Base-by-base conservation (phyloP, 1,140 invertebrate species). In the Maconellicoccus hirsutus region DNA sequence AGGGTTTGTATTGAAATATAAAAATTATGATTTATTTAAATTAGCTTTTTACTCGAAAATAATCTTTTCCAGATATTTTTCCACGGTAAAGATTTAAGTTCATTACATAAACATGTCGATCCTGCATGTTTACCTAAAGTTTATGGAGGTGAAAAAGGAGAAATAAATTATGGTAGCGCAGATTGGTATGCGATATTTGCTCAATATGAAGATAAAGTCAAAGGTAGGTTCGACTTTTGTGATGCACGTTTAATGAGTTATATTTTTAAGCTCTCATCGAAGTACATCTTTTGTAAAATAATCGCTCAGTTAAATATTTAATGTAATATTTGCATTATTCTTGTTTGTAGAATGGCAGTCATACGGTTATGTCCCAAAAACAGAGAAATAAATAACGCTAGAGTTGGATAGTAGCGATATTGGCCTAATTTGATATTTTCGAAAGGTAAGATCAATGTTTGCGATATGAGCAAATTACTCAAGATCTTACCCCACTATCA, bases 21-120 rank as follows among this genome's bases (percentile, higher is more conserved):
- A 42, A 10, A n/a, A n/a, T n/a, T 66, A 52, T 8, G 42, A 16
- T 66, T 66, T 23, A 25, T 23, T 19, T 22, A 59, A 19, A n/a
- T n/a, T n/a, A n/a, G n/a, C n/a, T n/a, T n/a, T n/a, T n/a, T n/a
- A n/a, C n/a, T n/a, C n/a, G 61, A 52, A 52, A 16, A 6, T 59
- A n/a, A 7, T 59, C n/a, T 59, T 61, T 74, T 74, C 14, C 72
- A 79, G 78, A 72, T 78, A 70, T 90, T 83, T 78, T 89, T 92
- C 77, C 90, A 92, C 77, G 88, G 89, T 0, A 81, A 82, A 33
- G 84, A 92, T 76, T 83, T 87, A 82, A 81, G 83, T 16, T 90
- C 87, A 22, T 78, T 92, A 1, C 89, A 92, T 75, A 84, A 88
- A 73, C 86, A 92, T 75, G 85, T 92, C 0, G 78, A 83, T 27